Evolutionary conservation across 2,113 vertebrate genomes (phyloP).

Genomic region (Nibea albiflora): DNA sequence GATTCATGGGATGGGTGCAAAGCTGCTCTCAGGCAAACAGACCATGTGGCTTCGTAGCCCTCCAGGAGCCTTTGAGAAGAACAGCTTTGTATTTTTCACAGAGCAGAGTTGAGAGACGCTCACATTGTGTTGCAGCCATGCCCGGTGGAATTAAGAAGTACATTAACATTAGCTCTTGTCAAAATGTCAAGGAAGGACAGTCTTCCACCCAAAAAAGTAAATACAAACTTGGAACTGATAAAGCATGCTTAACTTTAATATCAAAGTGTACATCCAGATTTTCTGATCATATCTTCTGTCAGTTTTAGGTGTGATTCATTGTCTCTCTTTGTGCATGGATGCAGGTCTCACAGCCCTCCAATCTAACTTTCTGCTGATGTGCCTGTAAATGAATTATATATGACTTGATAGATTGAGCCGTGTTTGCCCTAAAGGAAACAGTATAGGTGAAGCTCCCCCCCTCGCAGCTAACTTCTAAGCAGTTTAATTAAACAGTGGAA

Average conservation of each 20-base stretch:
- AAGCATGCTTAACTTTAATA: background rate
- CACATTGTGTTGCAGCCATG: too few species aligned
- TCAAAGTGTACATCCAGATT: background rate
- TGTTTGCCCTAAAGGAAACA: slow-evolving; percentile 19
- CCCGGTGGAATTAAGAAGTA: too few species aligned
- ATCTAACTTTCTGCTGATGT: background rate
- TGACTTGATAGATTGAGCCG: slow-evolving; percentile 24
- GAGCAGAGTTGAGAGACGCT: too few species aligned
- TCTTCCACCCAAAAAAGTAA: too few species aligned
- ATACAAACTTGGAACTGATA: too few species aligned
- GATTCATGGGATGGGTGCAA: too few species aligned
- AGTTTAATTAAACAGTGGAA: slow-evolving; percentile 50
- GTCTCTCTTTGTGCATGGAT: background rate
- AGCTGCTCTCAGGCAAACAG: too few species aligned
- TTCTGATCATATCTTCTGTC: background rate
- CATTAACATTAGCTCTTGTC: too few species aligned
- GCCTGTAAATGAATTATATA: slow-evolving; percentile 9
- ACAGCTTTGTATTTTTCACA: too few species aligned
- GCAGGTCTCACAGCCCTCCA: background rate
- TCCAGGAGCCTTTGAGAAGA: too few species aligned
- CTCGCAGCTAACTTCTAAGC: slow-evolving; percentile 34
- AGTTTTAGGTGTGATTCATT: background rate
- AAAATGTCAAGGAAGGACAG: too few species aligned
- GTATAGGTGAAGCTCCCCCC: slow-evolving; percentile 15
- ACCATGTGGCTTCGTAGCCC: too few species aligned